Evolutionary conservation across 2,797 vertebrate species (phyloP), one percentile per base, ranked within the genome.

Genomic region (Sebastes itinus): DNA sequence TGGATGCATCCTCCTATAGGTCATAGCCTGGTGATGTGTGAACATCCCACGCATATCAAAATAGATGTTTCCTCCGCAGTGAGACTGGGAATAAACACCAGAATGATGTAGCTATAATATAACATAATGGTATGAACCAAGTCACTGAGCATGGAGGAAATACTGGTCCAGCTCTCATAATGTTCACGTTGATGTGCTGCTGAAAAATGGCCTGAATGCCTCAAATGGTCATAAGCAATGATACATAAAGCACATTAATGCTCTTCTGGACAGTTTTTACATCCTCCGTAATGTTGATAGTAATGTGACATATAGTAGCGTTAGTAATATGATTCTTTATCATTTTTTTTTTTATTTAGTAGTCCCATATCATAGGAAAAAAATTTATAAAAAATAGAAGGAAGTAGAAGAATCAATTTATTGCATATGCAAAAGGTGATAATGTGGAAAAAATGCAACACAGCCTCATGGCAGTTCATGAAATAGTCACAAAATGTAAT

Each of bases 11-110:
- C 70, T 70, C 81, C 38, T 71, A 68, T 38, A 83, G 70, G 83
- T 86, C 30, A 16, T 14, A 33, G 32, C 69, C 46, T 14, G 2
- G 56, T 11, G n/a, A 80, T 76, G 61, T 77, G 66, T 75, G 67
- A 86, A 71, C 35, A 73, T 80, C 76, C 78, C 61, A 76, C 76
- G 28, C 68, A 27, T 62, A 32, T 74, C 20, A 61, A 71, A 87
- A 83, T 75, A 84, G 58, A 75, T 18, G 14, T 56, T 65, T 59
- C 25, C 30, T 68, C 33, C 35, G 27, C 64, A 56, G 27, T 63
- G 59, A 74, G 78, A 66, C 59, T n/a, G 32, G 16, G 76, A 58
- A 77, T 38, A 66, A 81, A 75, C 22, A 46, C 6, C 38, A 64
- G 58, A 33, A 77, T 64, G 59, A 72, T 60, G 30, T 16, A 54